Evolutionary conservation across 1,140 invertebrate genomes (phyloP).

Genomic region (Drosophila sproati): DNA sequence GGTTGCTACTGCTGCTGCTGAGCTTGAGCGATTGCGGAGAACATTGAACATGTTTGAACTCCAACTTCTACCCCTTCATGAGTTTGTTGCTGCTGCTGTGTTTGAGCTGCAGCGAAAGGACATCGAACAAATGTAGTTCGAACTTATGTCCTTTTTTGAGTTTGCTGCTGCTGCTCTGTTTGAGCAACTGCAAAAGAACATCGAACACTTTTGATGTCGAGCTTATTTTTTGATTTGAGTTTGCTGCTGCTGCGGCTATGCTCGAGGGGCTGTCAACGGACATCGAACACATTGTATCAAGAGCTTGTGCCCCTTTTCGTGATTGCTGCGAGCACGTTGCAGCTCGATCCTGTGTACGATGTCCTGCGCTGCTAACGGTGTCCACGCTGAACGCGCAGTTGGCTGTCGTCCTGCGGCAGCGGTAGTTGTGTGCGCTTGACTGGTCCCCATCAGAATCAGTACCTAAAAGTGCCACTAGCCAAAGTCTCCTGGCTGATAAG

Average conservation of each 20-base stretch:
- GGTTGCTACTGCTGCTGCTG: not conserved
- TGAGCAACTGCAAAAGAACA: conserved; percentile 20
- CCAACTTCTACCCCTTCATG: not conserved
- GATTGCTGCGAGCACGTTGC: conserved; percentile 39
- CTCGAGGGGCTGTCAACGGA: not conserved
- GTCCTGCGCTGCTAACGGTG: conserved; percentile 26
- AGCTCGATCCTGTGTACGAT: conserved; percentile 27
- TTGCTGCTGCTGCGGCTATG: not conserved
- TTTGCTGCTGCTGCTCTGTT: conserved; percentile 8
- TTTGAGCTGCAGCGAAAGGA: not conserved
- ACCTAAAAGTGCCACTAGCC: conserved; percentile 1
- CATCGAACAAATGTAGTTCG: conserved; percentile 49
- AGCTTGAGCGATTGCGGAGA: not conserved
- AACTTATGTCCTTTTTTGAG: not conserved
- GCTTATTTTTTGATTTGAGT: not conserved
- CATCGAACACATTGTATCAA: not conserved
- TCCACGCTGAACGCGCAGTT: conserved; percentile 66
- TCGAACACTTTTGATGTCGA: conserved; percentile 51
- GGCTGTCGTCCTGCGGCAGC: conserved; percentile 78
- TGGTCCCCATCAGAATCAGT: conserved; percentile 33
- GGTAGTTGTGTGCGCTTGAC: conserved; percentile 76
- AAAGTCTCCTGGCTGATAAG: conserved; percentile 8
- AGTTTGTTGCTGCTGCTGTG: not conserved
- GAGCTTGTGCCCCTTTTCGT: not conserved
- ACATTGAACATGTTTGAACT: not conserved